Base-by-base conservation (phyloP, 92 coral and sea anemone species). In the Actinernus sp. region DNA sequence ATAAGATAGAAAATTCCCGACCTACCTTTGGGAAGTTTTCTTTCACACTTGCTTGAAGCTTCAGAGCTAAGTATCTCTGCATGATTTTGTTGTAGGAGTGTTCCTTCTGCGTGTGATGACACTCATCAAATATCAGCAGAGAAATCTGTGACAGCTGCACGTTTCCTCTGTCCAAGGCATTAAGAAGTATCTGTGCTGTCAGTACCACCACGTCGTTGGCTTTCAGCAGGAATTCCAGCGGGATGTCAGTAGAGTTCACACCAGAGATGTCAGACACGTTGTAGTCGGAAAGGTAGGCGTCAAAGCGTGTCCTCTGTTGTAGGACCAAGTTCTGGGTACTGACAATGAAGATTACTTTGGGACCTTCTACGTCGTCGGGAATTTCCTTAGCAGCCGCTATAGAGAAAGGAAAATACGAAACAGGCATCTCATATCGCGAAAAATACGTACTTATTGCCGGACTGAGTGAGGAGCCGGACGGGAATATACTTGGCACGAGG, bases 141-240 rank as follows among this genome's bases (percentile, higher is more conserved):
- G 68, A 31, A 20, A 71, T 58, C 10, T 59, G 46, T 2, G 38
- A n/a, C 11, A 71, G 20, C 24, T 0, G 21, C 20, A 59, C 49
- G 9, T 52, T 49, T 1, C 59, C 64, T 7, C 39, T n/a, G 0
- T 31, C 39, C 4, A 83, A 63, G 47, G 84, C 78, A 48, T 83
- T 75, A 16, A 74, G 30, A 43, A 83, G 65, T 10, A 83, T 55
- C 45, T 68, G 72, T 16, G 89, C 89, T 17, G 89, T 75, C 26
- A 83, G 23, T 14, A 83, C 89, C 5, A 83, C 68, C 1, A 83
- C 78, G 38, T 83, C 68, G 52, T 45, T 45, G 3, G 31, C 49
- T 49, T 58, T 32, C 26, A 83, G 55, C 1, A 60, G 33, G 22
- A n/a, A n/a, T 5, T 55, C 25, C 22, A 83, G 63, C 6, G 71